Base-by-base conservation (phyloP, 2,888 invertebrate genomes). In the Hedychridium roseum region DNA sequence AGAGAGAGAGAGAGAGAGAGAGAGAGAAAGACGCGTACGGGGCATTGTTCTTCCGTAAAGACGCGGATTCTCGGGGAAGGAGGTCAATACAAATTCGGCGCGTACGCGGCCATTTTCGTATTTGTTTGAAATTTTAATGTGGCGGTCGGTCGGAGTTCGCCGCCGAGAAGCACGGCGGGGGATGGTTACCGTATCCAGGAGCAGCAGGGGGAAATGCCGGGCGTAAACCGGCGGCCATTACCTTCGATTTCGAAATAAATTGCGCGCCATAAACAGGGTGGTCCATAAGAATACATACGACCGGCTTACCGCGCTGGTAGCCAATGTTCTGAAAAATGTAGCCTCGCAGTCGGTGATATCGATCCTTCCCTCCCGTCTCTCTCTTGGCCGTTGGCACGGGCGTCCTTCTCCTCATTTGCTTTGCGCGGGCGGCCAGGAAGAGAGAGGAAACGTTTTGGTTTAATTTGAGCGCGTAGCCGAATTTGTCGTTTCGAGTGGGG, bases 161-260 rank as follows among this genome's bases (percentile, higher is more conserved):
- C 12, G 14, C 18, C 26, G 32, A n/a, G 20, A n/a, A 35, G 2
- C 35, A 27, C 2, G 23, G 39, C 14, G 36, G 32, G 46, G n/a
- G n/a, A n/a, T n/a, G n/a, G n/a, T n/a, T n/a, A n/a, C n/a, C n/a
- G n/a, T n/a, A n/a, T n/a, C 31, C 39, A 31, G 41, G 15, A 32
- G 23, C 26, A 37, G 39, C 32, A 14, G 15, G 43, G 26, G 30
- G 31, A 35, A 51, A 51, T 49, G 42, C 36, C 53, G 61, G 64
- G 70, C 68, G 70, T 76, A 74, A 77, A 74, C 70, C 67, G 69
- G 64, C 67, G 68, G 70, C 76, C 75, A 76, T 76, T 75, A 77
- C 74, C 71, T 77, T 75, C 76, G 76, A 76, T 76, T 76, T 72
- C 61, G 60, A 76, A 76, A 78, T 78, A 78, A 78, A 78, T 77